Conservation (phyloP, 2,797 vertebrate genomes). For the Falco columbarius region DNA sequence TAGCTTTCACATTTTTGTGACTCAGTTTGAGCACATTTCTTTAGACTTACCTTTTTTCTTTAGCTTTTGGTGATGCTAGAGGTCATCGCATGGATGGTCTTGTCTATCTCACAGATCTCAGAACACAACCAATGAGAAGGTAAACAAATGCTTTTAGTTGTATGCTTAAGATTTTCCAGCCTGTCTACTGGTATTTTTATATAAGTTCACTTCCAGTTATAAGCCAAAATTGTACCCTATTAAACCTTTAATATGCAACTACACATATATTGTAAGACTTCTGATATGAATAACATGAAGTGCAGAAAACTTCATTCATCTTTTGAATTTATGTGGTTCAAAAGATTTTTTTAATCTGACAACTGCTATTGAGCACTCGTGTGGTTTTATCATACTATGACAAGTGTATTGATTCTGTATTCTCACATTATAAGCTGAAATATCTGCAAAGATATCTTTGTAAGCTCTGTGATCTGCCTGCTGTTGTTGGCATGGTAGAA, state of each 20-base stretch:
- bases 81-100: slow-evolving; percentile 75
- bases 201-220: neutral
- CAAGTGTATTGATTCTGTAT: neutral
- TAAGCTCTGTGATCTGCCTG: neutral
- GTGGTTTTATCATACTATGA: neutral
- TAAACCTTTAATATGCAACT: neutral
- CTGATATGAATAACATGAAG: neutral
- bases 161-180: neutral
- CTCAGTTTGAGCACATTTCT: neutral
- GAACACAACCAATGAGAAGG: slow-evolving; percentile 75
- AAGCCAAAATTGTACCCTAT: neutral
- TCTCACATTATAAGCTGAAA: neutral
- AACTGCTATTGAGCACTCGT: neutral
- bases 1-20: neutral
- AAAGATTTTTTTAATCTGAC: neutral
- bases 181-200: neutral
- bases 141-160: neutral
- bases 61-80: slow-evolving; percentile 75
- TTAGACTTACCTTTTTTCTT: neutral
- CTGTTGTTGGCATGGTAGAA: neutral
- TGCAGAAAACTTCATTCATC: neutral
- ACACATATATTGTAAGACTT: neutral
- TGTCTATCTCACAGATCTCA: slow-evolving; percentile 74
- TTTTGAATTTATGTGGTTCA: neutral
- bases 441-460: neutral